Conservation (phyloP, 2,888 invertebrate species). For the Yponomeuta malinellus region DNA sequence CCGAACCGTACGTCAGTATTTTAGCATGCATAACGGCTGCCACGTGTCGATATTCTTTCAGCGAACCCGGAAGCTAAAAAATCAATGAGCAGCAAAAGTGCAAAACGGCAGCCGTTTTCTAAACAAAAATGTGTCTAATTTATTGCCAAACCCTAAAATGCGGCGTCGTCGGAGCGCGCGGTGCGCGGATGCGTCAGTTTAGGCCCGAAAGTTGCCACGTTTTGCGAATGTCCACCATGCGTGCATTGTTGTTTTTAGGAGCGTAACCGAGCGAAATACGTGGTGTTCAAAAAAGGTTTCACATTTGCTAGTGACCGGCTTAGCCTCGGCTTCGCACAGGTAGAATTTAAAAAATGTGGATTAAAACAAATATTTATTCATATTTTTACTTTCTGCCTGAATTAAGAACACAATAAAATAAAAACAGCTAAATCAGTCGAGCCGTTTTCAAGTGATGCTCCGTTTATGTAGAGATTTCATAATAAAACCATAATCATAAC, state of each 20-base stretch:
- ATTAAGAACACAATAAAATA: too few relatives aligned
- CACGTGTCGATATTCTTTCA: slow-evolving; percentile 57
- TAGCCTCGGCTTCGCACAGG: too few relatives aligned
- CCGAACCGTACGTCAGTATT: background rate
- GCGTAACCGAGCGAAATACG: slow-evolving; percentile 7
- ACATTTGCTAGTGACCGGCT: background rate
- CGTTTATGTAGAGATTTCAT: too few relatives aligned
- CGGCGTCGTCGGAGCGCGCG: slow-evolving; percentile 31
- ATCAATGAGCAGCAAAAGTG: slow-evolving; percentile 49
- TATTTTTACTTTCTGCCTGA: too few relatives aligned
- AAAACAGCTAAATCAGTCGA: too few relatives aligned
- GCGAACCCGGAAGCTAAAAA: slow-evolving; percentile 47
- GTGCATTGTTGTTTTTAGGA: slow-evolving; percentile 14
- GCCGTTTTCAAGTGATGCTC: too few relatives aligned
- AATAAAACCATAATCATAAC: too few relatives aligned
- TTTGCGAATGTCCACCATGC: slow-evolving; percentile 32
- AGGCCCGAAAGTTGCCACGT: slow-evolving; percentile 35
- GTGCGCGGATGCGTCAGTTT: slow-evolving; percentile 22
- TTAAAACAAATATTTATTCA: too few relatives aligned
- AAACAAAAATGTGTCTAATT: slow-evolving; percentile 48
- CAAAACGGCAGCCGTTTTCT: slow-evolving; percentile 40
- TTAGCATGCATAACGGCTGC: slow-evolving; percentile 37
- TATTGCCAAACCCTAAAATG: slow-evolving; percentile 39
- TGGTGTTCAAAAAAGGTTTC: slow-evolving; percentile 1
- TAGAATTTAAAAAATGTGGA: too few relatives aligned